Conservation (phyloP, 2,113 vertebrate species). For the Cyprinus carpio region DNA sequence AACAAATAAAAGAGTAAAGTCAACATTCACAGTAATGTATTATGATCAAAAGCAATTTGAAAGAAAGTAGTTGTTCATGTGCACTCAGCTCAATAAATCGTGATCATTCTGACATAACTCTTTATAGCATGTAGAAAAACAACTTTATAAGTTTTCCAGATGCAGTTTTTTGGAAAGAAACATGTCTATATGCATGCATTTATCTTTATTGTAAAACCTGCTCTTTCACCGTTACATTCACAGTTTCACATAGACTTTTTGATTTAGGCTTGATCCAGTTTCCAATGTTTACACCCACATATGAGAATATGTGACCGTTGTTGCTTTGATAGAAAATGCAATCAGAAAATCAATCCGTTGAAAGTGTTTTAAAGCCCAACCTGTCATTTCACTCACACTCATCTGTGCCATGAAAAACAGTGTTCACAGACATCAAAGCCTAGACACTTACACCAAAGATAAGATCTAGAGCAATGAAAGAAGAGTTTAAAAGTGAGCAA, state of each 20-base stretch:
- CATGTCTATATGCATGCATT: too few relatives aligned
- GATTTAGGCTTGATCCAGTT: background rate
- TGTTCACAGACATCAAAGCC: background rate
- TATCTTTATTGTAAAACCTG: background rate
- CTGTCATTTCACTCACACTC: background rate
- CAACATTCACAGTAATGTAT: background rate
- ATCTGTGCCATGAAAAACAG: background rate
- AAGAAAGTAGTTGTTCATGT: background rate
- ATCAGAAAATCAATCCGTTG: background rate
- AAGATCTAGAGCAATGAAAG: background rate
- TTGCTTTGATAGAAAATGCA: conserved; percentile 2
- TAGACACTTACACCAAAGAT: background rate
- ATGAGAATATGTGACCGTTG: background rate
- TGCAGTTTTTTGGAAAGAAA: background rate
- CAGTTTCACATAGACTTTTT: background rate
- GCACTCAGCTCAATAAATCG: background rate
- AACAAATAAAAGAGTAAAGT: background rate
- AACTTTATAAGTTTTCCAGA: background rate
- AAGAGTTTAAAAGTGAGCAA: background rate
- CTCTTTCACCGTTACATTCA: background rate
- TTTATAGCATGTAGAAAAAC: background rate
- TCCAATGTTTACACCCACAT: background rate
- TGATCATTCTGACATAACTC: background rate
- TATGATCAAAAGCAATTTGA: background rate
- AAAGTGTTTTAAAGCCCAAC: background rate